Conservation (phyloP, 2,113 vertebrate genomes). For the Gobiocypris rarus region DNA sequence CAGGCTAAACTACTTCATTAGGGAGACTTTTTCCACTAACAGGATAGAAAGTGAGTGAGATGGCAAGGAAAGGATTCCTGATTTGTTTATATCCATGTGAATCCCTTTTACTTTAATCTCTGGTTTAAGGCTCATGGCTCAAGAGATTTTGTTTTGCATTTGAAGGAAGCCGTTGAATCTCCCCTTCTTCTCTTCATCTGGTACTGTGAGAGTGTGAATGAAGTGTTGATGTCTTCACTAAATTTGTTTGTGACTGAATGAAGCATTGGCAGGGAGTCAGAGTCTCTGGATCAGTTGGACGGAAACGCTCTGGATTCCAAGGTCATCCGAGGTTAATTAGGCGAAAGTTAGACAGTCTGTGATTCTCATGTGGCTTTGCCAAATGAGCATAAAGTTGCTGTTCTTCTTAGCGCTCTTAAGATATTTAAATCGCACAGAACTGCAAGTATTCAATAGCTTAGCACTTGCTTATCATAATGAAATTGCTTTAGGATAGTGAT, state of each 20-base stretch:
- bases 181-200: conserved; percentile 7
- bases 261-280: conserved; percentile 27
- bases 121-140: conserved; percentile 20
- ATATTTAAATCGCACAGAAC: background rate
- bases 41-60: conserved; percentile 56
- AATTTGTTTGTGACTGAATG: conserved; percentile 28
- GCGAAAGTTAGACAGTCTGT: background rate
- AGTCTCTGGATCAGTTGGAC: conserved; percentile 42
- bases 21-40: conserved; percentile 52
- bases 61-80: conserved; percentile 61
- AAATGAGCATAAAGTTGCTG: conserved; percentile 49
- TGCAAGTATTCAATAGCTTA: background rate
- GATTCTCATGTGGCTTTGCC: conserved; percentile 22
- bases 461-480: background rate
- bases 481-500: too few relatives aligned
- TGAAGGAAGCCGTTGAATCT: conserved; percentile 35
- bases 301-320: conserved; percentile 56
- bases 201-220: conserved; percentile 15
- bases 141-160: conserved; percentile 10
- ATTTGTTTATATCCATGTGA: conserved; percentile 65
- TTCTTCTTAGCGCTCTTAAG: conserved; percentile 36
- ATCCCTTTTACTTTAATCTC: conserved; percentile 63
- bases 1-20: conserved; percentile 64
- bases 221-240: conserved; percentile 41
- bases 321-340: conserved; percentile 53